These are phyloP conservation scores for Dallia pectoralis DNA, from an alignment of 2,797 vertebrate genomes.

Conservation along the genomic window DNA sequence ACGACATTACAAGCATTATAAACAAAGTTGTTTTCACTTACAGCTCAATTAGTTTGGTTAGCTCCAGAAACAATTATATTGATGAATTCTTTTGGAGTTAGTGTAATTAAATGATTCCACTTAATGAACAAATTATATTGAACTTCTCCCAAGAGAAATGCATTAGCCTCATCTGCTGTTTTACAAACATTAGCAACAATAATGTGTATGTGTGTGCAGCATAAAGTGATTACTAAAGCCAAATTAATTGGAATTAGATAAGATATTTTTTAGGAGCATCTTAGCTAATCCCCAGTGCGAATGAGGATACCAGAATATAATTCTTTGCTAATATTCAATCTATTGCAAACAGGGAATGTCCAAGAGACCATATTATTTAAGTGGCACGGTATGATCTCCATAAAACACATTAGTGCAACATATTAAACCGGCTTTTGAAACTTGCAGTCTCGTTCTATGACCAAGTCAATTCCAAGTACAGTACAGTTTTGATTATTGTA, in stretches of 20 bases:
- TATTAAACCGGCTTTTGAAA: too few species aligned
- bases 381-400: too few species aligned
- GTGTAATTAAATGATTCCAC: slow-evolving; percentile 86
- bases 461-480: too few species aligned
- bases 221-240: slow-evolving; percentile 73
- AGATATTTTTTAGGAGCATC: slow-evolving; percentile 57
- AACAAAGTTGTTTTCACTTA: slow-evolving; percentile 82
- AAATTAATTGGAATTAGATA: slow-evolving; percentile 74
- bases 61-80: slow-evolving; percentile 82
- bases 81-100: slow-evolving; percentile 82
- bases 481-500: too few species aligned
- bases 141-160: slow-evolving; percentile 78
- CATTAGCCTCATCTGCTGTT: slow-evolving; percentile 78
- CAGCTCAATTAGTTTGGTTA: slow-evolving; percentile 74
- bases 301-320: slow-evolving; percentile 46
- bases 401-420: too few species aligned
- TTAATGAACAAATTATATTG: slow-evolving; percentile 84
- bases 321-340: too few species aligned
- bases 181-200: slow-evolving; percentile 75
- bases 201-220: slow-evolving; percentile 57
- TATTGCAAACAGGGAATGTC: too few species aligned
- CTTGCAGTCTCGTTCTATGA: slow-evolving; percentile 64
- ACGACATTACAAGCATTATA: slow-evolving; percentile 76
- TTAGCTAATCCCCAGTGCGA: slow-evolving; percentile 61
- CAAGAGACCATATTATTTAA: too few species aligned